Base-by-base conservation (phyloP, 64 coral and sea anemone species). In the Pocillopora verrucosa region DNA sequence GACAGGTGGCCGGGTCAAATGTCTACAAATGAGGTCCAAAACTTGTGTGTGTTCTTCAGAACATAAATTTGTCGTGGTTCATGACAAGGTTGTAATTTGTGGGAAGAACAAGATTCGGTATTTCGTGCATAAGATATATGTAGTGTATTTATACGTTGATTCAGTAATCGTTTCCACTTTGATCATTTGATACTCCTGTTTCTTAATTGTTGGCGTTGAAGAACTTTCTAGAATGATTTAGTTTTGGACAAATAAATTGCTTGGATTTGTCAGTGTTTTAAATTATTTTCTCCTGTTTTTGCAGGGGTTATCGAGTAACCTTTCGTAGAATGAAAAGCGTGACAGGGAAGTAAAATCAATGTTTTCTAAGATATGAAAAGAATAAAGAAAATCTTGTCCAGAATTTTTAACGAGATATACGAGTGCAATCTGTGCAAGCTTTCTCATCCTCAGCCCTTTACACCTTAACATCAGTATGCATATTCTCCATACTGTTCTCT, bases 1-100 rank as follows among this genome's bases (percentile, higher is more conserved):
- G 93, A 13, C 81, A 94, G 79, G 89, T 94, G 12, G 90, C 90
- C 34, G 90, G 90, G 24, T 56, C 51, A 11, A 73, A 87, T 30
- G 90, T 59, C 20, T 92, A 92, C 83, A 92, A 92, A 87, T 92
- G 80, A 87, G 35, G 59, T 72, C 64, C 41, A 76, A 17, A 76
- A 19, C 74, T 14, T 12, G 36, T 13, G 36, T 10, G 16, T 70
- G 67, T 70, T 6, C 20, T 9, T 70, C 20, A 70, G 20, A 70
- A 25, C 67, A 24, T 24, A n/a, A 20, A 70, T 22, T 70, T 77
- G 16, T 77, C 41, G 22, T 19, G 75, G 75, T 19, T 17, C 1
- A 56, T 69, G 19, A n/a, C 65, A 22, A 70, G 67, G n/a, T 19
- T 70, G 25, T 24, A 70, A 70, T n/a, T 11, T 67, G 22, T 25